These are phyloP conservation scores for Acanthiza pusilla DNA, from an alignment of 2,797 vertebrate genomes.

Conservation along the genomic window DNA sequence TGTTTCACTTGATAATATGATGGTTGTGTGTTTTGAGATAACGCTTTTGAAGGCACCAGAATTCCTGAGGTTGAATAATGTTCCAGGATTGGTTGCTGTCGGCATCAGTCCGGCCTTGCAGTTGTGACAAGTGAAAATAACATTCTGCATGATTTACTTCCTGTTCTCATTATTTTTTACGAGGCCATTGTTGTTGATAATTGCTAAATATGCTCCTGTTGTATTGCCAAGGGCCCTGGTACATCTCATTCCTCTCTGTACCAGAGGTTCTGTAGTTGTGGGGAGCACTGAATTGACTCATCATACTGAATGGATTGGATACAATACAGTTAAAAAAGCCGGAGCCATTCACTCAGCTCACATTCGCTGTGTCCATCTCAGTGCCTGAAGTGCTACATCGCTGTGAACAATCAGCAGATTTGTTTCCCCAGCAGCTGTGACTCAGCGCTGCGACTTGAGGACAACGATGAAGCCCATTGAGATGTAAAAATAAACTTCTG, in stretches of 20 bases:
- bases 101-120: background rate
- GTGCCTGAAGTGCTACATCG: background rate
- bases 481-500: background rate
- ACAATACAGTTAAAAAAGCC: background rate
- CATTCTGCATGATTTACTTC: background rate
- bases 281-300: background rate
- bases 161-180: background rate
- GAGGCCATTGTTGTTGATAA: background rate
- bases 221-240: background rate
- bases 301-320: rapidly evolving
- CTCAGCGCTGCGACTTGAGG: background rate
- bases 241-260: rapidly evolving
- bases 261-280: background rate
- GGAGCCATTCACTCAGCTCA: background rate
- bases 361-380: background rate
- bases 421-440: background rate
- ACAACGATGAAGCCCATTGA: rapidly evolving
- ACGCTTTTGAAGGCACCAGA: rapidly evolving
- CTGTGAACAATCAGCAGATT: background rate
- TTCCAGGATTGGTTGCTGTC: background rate
- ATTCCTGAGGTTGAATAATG: background rate
- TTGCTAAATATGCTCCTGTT: background rate
- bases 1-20: background rate
- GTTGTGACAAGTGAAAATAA: background rate
- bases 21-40: background rate